A percentile compares a stretch with the other conserved stretches of the same genome.
Evolutionary conservation across 1,140 invertebrate genomes (phyloP).

Genomic region (Danaus melanippus): DNA sequence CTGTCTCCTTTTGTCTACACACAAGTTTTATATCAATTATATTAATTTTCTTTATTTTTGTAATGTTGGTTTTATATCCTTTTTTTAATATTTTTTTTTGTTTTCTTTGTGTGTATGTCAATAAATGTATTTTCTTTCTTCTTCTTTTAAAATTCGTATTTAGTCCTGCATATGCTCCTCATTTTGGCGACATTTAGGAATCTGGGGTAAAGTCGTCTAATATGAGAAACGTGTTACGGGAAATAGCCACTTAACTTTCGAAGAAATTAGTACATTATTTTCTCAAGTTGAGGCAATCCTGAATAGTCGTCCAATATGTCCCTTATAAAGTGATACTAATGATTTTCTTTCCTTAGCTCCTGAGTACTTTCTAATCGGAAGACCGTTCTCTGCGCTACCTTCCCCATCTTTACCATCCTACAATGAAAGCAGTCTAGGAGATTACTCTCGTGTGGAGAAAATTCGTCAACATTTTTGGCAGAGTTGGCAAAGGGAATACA

Average conservation of each 20-base stretch:
- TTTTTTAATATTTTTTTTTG: too few species aligned
- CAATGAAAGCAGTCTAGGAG: too few species aligned
- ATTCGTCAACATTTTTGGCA: constrained; percentile 26
- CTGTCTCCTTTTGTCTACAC: too few species aligned
- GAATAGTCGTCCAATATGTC: constrained; percentile 54
- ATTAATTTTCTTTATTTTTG: too few species aligned
- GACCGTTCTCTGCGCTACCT: constrained; percentile 21
- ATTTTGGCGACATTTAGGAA: constrained; percentile 39
- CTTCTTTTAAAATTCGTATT: constrained; percentile 36
- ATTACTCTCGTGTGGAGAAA: constrained; percentile 4
- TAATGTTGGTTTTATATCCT: too few species aligned
- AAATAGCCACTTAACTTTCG: constrained; percentile 29
- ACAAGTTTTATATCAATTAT: too few species aligned
- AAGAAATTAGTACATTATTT: constrained; percentile 39
- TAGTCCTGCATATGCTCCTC: constrained; percentile 30
- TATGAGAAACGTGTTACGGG: constrained; percentile 30
- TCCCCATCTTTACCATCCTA: not conserved
- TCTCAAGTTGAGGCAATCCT: constrained; percentile 41
- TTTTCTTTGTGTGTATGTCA: too few species aligned
- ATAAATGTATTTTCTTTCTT: too few species aligned
- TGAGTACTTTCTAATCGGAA: constrained; percentile 38
- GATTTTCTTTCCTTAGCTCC: constrained; percentile 39
- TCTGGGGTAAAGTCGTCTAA: constrained; percentile 28
- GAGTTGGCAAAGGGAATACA: constrained; percentile 21
- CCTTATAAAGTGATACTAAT: constrained; percentile 36